Percentiles rank a stretch among this genome's conserved stretches.
Conservation (phyloP, 2,888 invertebrate genomes). For the Marronus borbonicus region DNA sequence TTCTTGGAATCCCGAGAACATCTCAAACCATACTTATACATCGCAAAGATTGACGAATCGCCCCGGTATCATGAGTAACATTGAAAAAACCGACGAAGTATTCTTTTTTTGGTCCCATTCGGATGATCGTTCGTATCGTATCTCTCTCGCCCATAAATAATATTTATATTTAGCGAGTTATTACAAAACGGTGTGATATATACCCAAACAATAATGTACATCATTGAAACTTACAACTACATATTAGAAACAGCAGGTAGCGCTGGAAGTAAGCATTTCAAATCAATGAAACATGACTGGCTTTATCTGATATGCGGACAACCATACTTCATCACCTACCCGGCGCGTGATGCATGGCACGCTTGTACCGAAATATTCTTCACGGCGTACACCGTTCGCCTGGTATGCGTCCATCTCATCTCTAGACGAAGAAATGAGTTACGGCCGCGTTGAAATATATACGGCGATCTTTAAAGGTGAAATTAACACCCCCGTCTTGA, state of each 20-base stretch:
- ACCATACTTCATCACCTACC: slow-evolving; percentile 58
- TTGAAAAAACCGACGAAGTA: not conserved
- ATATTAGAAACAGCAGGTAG: slow-evolving; percentile 60
- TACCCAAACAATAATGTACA: slow-evolving; percentile 52
- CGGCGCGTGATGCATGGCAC: slow-evolving; percentile 53
- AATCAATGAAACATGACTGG: slow-evolving; percentile 59
- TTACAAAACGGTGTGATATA: slow-evolving; percentile 51
- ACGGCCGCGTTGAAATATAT: slow-evolving; percentile 21
- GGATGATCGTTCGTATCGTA: slow-evolving; percentile 22
- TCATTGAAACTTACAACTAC: slow-evolving; percentile 53
- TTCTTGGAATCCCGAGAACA: too few species aligned
- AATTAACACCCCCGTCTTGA: slow-evolving; percentile 37
- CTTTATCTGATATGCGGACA: slow-evolving; percentile 58
- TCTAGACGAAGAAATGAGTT: slow-evolving; percentile 34
- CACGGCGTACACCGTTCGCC: slow-evolving; percentile 27
- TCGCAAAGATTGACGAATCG: too few species aligned
- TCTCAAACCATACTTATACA: too few species aligned
- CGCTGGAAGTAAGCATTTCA: slow-evolving; percentile 57
- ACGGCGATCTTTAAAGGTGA: slow-evolving; percentile 18
- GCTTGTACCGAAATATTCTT: slow-evolving; percentile 55
- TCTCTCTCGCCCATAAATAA: slow-evolving; percentile 41
- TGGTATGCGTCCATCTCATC: slow-evolving; percentile 27
- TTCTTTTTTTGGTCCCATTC: slow-evolving; percentile 6
- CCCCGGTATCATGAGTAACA: not conserved
- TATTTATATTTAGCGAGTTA: slow-evolving; percentile 50